Conservation (phyloP, 2,797 vertebrate species). For the Buphagus erythrorhynchus region DNA sequence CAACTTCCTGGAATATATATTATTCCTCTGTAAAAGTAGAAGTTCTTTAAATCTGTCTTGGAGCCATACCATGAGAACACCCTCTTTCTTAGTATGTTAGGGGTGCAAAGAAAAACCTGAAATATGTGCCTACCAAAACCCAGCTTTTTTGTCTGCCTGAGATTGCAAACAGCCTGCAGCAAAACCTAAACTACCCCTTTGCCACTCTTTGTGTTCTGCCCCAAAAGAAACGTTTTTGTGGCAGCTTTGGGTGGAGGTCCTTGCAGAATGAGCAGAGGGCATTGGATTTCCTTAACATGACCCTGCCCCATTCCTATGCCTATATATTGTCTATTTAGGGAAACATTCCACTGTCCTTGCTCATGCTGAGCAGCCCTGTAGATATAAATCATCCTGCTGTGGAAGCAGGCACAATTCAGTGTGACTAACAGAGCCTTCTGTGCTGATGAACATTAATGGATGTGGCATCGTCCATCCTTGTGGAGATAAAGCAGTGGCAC, state of each 20-base stretch:
- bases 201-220: neutral
- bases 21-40: neutral
- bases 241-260: neutral
- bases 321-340: conserved; percentile 69
- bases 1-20: neutral
- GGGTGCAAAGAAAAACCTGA: neutral
- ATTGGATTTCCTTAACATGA: conserved; percentile 37
- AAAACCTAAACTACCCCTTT: neutral
- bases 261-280: conserved; percentile 7
- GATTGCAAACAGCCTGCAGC: neutral
- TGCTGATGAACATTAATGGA: conserved; percentile 61
- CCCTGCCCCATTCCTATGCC: conserved; percentile 41
- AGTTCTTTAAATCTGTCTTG: neutral
- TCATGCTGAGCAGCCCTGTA: conserved; percentile 33
- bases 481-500: neutral
- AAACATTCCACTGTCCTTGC: conserved; percentile 67
- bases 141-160: neutral
- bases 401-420: conserved; percentile 50
- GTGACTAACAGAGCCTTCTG: conserved; percentile 42
- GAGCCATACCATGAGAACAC: neutral
- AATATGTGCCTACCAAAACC: fast-evolving
- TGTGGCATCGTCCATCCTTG: neutral
- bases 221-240: neutral
- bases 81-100: neutral
- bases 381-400: conserved; percentile 59